Conservation (phyloP, 2,113 vertebrate species). For the Cyrtonyx montezumae region DNA sequence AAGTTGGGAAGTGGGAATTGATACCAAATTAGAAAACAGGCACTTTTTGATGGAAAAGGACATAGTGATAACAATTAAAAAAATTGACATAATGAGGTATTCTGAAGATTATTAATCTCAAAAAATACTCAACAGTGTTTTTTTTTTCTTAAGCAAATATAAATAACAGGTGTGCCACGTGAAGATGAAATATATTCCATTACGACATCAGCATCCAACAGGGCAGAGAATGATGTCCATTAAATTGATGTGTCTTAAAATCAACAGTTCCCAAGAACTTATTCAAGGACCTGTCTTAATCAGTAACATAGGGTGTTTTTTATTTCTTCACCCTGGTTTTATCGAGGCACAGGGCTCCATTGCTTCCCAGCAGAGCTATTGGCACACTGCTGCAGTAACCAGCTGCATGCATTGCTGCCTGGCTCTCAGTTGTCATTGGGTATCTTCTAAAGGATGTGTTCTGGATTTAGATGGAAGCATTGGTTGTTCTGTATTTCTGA, state of each 20-base stretch:
- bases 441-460: not conserved
- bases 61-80: not conserved
- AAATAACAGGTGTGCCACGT: not conserved
- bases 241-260: not conserved
- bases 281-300: not conserved
- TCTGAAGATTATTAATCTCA: not conserved
- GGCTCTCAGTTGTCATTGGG: not conserved
- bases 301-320: not conserved
- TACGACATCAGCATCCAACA: not conserved
- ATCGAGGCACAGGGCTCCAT: not conserved
- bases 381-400: not conserved
- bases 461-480: not conserved
- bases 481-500: not conserved
- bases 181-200: not conserved
- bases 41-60: not conserved
- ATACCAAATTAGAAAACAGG: not conserved
- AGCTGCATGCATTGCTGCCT: not conserved
- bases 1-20: not conserved
- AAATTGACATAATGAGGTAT: not conserved
- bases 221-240: not conserved
- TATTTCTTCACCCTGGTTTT: not conserved
- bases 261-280: not conserved
- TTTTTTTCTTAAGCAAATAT: not conserved
- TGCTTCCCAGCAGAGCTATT: not conserved
- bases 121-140: not conserved